Percentiles rank a stretch among this genome's conserved stretches.
Conservation (phyloP, 2,113 vertebrate genomes). For the Xiphophorus couchianus region DNA sequence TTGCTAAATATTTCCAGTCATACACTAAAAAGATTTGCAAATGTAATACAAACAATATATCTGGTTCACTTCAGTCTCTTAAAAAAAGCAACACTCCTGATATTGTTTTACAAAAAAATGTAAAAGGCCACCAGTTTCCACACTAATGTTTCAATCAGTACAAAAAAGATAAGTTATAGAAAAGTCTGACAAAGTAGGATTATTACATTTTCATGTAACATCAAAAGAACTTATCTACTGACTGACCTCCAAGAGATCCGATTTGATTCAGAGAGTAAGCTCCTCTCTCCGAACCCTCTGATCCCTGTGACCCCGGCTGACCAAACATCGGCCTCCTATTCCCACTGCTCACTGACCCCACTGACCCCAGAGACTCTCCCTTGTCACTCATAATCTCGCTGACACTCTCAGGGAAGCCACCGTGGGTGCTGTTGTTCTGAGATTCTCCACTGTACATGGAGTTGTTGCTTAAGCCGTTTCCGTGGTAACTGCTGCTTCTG, state of each 20-base stretch:
- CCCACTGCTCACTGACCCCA: constrained; percentile 14
- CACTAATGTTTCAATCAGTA: not conserved
- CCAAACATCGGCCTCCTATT: constrained; percentile 13
- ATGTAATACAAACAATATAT: too few relatives aligned
- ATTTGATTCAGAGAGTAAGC: constrained; percentile 36
- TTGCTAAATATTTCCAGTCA: not conserved
- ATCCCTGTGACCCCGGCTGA: constrained; percentile 49
- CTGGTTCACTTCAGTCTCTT: not conserved
- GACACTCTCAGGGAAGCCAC: constrained; percentile 28
- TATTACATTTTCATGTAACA: not conserved
- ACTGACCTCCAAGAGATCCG: constrained; percentile 26
- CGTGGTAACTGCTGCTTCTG: constrained; percentile 47
- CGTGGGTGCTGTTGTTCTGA: constrained; percentile 42
- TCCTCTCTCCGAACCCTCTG: constrained; percentile 38
- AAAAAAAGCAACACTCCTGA: not conserved
- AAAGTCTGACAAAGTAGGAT: too few relatives aligned
- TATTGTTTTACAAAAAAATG: not conserved
- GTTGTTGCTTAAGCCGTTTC: constrained; percentile 48
- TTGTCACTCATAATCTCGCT: constrained; percentile 60
- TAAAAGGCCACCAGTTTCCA: too few relatives aligned
- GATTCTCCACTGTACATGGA: constrained; percentile 29
- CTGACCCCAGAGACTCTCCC: constrained; percentile 46
- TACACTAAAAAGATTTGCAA: not conserved
- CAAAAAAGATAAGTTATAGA: not conserved
- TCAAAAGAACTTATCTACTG: constrained; percentile 54